Base-by-base conservation (phyloP, 2,797 vertebrate genomes). In the Nyctalus aviator region DNA sequence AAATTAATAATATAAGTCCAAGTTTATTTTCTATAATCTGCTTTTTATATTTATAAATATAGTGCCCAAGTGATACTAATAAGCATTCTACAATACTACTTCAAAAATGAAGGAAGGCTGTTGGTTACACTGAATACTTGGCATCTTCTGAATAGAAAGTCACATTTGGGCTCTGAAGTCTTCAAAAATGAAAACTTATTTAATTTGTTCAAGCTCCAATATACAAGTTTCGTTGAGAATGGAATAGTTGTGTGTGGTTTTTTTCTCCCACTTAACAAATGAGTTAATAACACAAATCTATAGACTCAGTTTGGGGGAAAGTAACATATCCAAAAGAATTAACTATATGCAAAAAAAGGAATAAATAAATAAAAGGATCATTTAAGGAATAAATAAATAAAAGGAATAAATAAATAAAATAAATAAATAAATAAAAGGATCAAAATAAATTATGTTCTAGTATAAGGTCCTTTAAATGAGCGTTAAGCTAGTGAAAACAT, bases 401-500 rank as follows among this genome's bases (percentile, higher is more conserved):
- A n/a, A n/a, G n/a, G n/a, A n/a, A n/a, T n/a, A n/a, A n/a, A n/a
- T n/a, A n/a, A n/a, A n/a, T n/a, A n/a, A n/a, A n/a, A n/a, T n/a
- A n/a, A n/a, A n/a, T n/a, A n/a, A n/a, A n/a, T n/a, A n/a, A n/a
- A n/a, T n/a, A n/a, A n/a, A n/a, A n/a, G n/a, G 84, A n/a, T 77
- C 25, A 88, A 91, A 97, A 69, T 62, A 66, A 87, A 90, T 88
- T 87, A 44, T 48, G 8, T 69, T 53, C 77, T 17, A 12, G 53
- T 53, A 82, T 69, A 87, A 81, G 14, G 10, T 69, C 83, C 35
- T 92, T 92, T 72, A 83, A 20, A 50, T 75, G 78, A 55, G 79
- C 37, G 62, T 93, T 77, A 88, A 95, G 32, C 6, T 44, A n/a
- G 72, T 90, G 59, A 86, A 69, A 88, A 84, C 90, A 73, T 46